Conservation (phyloP, 2,797 vertebrate genomes). For the Hydrocynus forskahlii region DNA sequence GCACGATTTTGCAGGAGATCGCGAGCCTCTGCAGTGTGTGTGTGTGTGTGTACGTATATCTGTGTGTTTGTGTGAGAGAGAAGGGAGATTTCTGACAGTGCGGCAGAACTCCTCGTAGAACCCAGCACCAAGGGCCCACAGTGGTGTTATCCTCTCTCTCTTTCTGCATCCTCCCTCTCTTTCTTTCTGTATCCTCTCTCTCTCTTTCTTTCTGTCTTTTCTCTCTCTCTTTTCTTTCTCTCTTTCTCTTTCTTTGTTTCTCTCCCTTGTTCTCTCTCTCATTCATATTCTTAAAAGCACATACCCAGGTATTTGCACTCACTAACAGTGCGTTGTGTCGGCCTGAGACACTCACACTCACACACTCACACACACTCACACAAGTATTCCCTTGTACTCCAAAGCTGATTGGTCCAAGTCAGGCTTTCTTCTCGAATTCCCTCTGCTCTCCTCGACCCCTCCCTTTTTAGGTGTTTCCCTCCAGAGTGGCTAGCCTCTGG, state of each 20-base stretch:
- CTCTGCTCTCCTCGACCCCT: constrained; percentile 66
- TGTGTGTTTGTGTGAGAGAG: constrained; percentile 18
- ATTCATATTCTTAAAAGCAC: background rate
- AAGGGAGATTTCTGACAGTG: constrained; percentile 60
- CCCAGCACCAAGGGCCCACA: constrained; percentile 54
- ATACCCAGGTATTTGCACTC: background rate
- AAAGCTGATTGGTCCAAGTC: constrained; percentile 35
- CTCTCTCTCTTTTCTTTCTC: no score
- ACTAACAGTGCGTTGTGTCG: background rate
- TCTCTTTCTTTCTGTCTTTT: no score
- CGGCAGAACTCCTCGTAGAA: constrained; percentile 66
- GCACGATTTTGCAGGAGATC: constrained; percentile 15
- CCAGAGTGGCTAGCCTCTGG: constrained; percentile 73
- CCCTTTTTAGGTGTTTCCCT: constrained; percentile 77
- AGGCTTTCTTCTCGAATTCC: constrained; percentile 69
- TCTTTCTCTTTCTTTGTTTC: background rate
- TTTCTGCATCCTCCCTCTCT: background rate
- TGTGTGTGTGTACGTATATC: constrained; percentile 36
- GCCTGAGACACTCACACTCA: background rate
- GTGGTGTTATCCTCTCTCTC: background rate
- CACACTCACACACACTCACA: no score
- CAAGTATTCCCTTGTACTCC: background rate
- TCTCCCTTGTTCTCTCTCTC: constrained; percentile 25
- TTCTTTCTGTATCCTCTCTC: no score
- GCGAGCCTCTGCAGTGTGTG: constrained; percentile 59